Base-by-base conservation (phyloP, 1,140 invertebrate species). In the Drosophila gunungcola region DNA sequence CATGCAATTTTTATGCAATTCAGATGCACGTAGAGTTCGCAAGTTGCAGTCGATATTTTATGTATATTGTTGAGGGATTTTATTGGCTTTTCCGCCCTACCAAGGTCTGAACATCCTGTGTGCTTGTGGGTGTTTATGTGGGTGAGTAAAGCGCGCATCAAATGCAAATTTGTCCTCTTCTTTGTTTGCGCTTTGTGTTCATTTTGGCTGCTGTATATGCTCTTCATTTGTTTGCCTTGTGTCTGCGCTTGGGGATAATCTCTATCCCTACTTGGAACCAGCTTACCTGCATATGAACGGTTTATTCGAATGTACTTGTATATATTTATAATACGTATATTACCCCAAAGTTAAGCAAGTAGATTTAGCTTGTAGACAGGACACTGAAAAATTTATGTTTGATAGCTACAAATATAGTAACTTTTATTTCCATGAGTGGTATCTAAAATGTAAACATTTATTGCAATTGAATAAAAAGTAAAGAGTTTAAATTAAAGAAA, bases 91-190 rank as follows among this genome's bases (percentile, higher is more conserved):
- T 54, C n/a, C 21, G 42, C 32, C 27, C 38, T 29, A 42, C 65
- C 52, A 49, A 49, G 70, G 51, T 74, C 58, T 49, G 51, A 41
- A n/a, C n/a, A 43, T 57, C 38, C 46, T 21, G 32, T 53, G 32
- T 53, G 10, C 51, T 38, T 39, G 39, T 58, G 45, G 49, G n/a
- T 32, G 48, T 29, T 10, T 49, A 32, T 34, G 56, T 53, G 58
- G 27, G 48, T 13, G 58, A 25, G 53, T 56, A 64, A 78, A 70
- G 70, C 80, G 65, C 70, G 49, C 79, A 70, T 73, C 67, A 80
- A 79, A 89, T 86, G 79, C 65, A 83, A 83, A 89, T 88, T 83
- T 73, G 73, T 74, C 49, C 52, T 43, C 10, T 46, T 58, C 58
- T 25, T 52, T 63, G 49, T 43, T 45, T 52, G 48, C 21, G 13